Conservation (phyloP, 2,113 vertebrate genomes). For the Catagonus wagneri region DNA sequence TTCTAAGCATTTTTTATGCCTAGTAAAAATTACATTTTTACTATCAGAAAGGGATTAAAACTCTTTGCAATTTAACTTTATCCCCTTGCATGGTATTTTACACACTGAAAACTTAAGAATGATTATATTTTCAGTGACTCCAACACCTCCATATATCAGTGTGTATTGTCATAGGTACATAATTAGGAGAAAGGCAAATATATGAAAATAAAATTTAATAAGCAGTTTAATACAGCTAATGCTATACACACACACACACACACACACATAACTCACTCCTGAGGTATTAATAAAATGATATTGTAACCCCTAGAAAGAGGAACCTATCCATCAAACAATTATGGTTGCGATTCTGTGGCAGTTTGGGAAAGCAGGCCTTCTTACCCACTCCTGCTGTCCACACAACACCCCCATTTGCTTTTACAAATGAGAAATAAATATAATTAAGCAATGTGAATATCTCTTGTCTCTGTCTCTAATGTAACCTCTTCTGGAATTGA, state of each 20-base stretch:
- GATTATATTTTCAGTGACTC: conserved; percentile 24
- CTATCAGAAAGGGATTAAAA: neutral
- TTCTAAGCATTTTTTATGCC: neutral
- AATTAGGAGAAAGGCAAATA: conserved; percentile 38
- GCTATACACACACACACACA: neutral
- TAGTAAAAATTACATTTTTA: neutral
- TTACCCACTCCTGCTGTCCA: neutral
- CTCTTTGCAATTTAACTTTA: conserved; percentile 11
- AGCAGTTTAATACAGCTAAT: conserved; percentile 25
- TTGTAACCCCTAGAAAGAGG: neutral
- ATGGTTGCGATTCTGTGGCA: neutral
- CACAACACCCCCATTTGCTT: neutral
- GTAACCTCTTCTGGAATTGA: neutral
- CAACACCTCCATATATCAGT: neutral
- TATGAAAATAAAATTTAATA: conserved; percentile 25
- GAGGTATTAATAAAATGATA: neutral
- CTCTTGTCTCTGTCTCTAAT: neutral
- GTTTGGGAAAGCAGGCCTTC: neutral
- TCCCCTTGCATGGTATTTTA: neutral
- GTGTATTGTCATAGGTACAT: neutral
- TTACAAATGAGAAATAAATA: neutral
- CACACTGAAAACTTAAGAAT: neutral
- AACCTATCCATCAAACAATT: neutral
- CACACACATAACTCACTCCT: neutral
- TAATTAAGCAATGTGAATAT: neutral